Percentiles rank a stretch among this genome's conserved stretches.
Evolutionary conservation across 2,888 invertebrate species (phyloP).

Genomic region (Zonitis immaculata): DNA sequence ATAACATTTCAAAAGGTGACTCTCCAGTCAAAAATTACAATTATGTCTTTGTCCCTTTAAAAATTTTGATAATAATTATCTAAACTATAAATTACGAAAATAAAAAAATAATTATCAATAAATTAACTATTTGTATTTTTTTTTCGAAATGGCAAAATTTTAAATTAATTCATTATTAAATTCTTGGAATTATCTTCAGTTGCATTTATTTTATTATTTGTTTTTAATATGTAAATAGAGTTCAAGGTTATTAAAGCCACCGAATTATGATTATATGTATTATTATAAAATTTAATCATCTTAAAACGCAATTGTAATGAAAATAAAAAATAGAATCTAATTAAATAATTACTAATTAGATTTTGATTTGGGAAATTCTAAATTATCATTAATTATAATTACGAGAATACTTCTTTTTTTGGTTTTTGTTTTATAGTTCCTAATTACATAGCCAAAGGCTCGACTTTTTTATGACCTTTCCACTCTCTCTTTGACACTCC

Average conservation of each 20-base stretch:
- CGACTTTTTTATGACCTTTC: neutral
- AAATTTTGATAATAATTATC: neutral
- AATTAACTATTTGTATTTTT: too few species aligned
- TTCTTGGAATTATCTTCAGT: neutral
- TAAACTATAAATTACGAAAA: neutral
- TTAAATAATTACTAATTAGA: neutral
- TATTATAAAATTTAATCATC: neutral
- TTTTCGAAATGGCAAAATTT: neutral
- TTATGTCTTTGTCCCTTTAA: constrained; percentile 24
- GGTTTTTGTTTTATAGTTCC: too few species aligned
- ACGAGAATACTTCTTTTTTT: too few species aligned
- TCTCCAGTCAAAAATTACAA: constrained; percentile 26
- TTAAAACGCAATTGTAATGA: neutral
- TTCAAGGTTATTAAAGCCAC: neutral
- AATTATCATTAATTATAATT: neutral
- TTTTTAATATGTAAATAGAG: neutral
- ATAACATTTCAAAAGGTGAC: constrained; percentile 35
- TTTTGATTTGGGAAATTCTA: neutral
- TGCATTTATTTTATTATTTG: neutral
- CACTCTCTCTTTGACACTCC: neutral
- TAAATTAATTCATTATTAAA: neutral
- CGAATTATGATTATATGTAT: neutral
- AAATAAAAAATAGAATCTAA: neutral
- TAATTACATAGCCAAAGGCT: neutral
- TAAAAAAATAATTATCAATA: too few species aligned